Evolutionary conservation across 2,797 vertebrate species (phyloP), one percentile per base, ranked within the genome.

Genomic region (Sebastes trivittatus): DNA sequence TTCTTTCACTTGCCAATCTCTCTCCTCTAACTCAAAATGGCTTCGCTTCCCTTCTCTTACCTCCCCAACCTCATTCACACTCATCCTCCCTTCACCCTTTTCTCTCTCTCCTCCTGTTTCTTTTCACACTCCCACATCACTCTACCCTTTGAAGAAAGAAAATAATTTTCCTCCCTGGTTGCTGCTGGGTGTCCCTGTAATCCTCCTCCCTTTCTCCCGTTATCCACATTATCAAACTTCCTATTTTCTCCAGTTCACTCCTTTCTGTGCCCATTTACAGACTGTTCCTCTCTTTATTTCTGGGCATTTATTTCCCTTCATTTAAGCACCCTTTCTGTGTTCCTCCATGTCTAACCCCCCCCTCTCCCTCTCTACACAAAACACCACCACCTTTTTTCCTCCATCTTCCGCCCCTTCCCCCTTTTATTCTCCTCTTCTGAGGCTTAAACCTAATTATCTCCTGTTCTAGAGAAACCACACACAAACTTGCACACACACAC

Each of bases 371-470:
- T 75, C 76, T 73, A 67, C 78, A 83, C 64, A 81, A 82, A 90
- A 86, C 75, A 62, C 61, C 34, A 55, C 83, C 83, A 81, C 62
- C 82, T 76, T 77, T 84, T 78, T 42, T 74, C 80, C 54, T 77
- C 61, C 78, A 82, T 42, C 38, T 71, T 61, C 58, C 54, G 68
- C 61, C 78, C 84, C 83, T 77, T 75, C 77, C 80, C 81, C 78
- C 82, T 77, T 89, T 87, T 79, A 85, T 91, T 82, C 84, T 87
- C 61, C 76, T 90, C 75, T 82, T 92, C 64, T 89, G 84, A 88
- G 78, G 90, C 88, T 91, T 79, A 92, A 90, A 92, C 91, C 88
- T 91, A 94, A 95, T 93, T 91, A 94, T 91, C 88, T 91, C 81
- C 77, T 87, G 78, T 68, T 89, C 75, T 81, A 78, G 61, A 84